A percentile compares a stretch with the other conserved stretches of the same genome.
phyloP scores from a whole-genome alignment of 1,140 invertebrate species.

The Sminthurinus signatus region DNA sequence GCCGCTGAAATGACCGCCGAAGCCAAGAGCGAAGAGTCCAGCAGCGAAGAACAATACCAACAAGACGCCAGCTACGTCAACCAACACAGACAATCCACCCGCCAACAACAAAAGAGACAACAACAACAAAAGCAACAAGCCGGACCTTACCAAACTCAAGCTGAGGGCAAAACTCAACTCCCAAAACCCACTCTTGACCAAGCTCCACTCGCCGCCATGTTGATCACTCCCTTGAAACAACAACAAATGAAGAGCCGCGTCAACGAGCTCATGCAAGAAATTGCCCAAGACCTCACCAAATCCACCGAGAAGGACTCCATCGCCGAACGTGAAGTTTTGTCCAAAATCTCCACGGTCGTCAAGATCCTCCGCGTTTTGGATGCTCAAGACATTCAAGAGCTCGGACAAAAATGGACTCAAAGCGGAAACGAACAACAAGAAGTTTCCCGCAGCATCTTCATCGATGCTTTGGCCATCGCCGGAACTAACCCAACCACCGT shows the following conservation, averaged over 20 bases:
- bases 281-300: constrained; percentile 11
- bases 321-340: constrained; percentile 29
- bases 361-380: constrained; percentile 33
- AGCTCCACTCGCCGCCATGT: constrained; percentile 9
- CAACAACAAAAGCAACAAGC: not conserved
- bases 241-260: constrained; percentile 20
- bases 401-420: constrained; percentile 12
- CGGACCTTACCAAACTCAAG: not conserved
- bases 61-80: constrained; percentile 2
- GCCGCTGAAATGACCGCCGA: too few relatives aligned
- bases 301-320: constrained; percentile 22
- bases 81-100: not conserved
- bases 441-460: constrained; percentile 16
- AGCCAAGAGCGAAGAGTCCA: not conserved
- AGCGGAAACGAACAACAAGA: constrained; percentile 11
- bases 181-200: not conserved
- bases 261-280: constrained; percentile 24
- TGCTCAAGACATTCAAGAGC: constrained; percentile 20
- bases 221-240: constrained; percentile 19
- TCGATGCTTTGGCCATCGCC: constrained; percentile 28
- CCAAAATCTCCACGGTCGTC: constrained; percentile 33
- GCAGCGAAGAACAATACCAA: not conserved
- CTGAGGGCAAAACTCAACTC: not conserved
- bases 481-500: constrained; percentile 41
- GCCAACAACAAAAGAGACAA: not conserved